These are phyloP conservation scores for Diogma glabrata DNA, from an alignment of 2,888 invertebrate genomes.

Conservation along the genomic window DNA sequence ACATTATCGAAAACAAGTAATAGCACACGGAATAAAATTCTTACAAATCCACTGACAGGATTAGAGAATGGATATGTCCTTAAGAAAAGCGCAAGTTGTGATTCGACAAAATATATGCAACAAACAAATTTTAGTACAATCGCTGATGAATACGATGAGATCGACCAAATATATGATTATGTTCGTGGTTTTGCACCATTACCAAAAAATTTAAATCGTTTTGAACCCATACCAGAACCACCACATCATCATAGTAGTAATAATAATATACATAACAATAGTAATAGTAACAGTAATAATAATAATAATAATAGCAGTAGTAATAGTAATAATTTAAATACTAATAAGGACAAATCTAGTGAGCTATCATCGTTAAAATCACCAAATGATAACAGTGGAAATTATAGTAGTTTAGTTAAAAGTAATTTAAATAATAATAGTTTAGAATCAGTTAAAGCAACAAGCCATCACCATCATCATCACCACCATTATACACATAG, in stretches of 20 bases:
- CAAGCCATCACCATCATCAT: constrained; percentile 31
- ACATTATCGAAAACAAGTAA: constrained; percentile 28
- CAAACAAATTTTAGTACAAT: constrained; percentile 42
- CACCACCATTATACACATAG: constrained; percentile 26
- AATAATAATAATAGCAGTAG: constrained; percentile 9
- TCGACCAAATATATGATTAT: constrained; percentile 94
- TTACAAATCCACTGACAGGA: constrained; percentile 25
- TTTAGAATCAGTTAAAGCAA: constrained; percentile 33
- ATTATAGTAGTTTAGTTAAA: constrained; percentile 21
- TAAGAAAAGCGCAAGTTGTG: constrained; percentile 66
- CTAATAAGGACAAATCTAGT: constrained; percentile 7
- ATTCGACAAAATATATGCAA: constrained; percentile 46
- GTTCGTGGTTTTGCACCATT: constrained; percentile 85
- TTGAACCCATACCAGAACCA: constrained; percentile 39
- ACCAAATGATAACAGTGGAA: constrained; percentile 22
- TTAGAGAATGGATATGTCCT: constrained; percentile 53
- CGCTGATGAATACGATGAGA: constrained; percentile 86
- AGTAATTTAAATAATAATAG: constrained; percentile 28
- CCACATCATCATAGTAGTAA: constrained; percentile 27
- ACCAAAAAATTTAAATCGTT: constrained; percentile 54
- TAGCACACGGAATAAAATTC: constrained; percentile 13
- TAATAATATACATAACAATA: constrained; percentile 14
- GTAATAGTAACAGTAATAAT: constrained; percentile 6
- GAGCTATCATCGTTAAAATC: neutral
- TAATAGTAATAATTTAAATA: constrained; percentile 10